Evolutionary conservation across 2,113 vertebrate genomes (phyloP).

Genomic region (Atlantisia rogersi): DNA sequence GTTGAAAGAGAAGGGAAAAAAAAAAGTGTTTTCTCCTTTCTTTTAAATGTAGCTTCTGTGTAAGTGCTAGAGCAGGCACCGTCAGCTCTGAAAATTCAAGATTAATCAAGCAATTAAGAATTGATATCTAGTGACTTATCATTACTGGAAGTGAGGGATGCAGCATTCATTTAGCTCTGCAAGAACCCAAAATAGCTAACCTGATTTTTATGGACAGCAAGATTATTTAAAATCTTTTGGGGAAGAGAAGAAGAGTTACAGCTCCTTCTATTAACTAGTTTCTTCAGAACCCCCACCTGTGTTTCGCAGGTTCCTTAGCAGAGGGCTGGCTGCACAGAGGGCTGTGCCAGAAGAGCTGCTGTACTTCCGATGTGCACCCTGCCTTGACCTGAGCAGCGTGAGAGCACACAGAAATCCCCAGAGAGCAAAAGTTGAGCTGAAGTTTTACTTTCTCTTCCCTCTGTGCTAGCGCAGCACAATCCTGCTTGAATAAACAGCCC

Average conservation of each 20-base stretch:
- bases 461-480: not conserved
- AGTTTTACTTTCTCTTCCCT: conserved; percentile 29
- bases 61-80: not conserved
- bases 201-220: conserved; percentile 47
- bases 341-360: not conserved
- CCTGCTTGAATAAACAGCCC: conserved; percentile 8
- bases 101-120: conserved; percentile 63
- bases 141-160: conserved; percentile 22
- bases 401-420: not conserved
- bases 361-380: not conserved
- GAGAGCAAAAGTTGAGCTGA: not conserved
- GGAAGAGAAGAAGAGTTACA: not conserved
- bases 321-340: not conserved
- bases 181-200: conserved; percentile 43
- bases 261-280: not conserved
- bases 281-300: not conserved
- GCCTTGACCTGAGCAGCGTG: not conserved
- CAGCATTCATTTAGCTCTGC: conserved; percentile 1
- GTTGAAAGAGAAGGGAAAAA: not conserved
- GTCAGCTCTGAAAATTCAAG: conserved; percentile 39
- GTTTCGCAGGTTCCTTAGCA: not conserved
- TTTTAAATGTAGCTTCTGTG: not conserved
- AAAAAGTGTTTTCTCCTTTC: not conserved
- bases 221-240: conserved; percentile 4
- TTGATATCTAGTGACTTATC: conserved; percentile 29